Percentiles rank a stretch among this genome's conserved stretches.
phyloP scores from a whole-genome alignment of 1,140 invertebrate species.

The Harpegnathos saltator region DNA sequence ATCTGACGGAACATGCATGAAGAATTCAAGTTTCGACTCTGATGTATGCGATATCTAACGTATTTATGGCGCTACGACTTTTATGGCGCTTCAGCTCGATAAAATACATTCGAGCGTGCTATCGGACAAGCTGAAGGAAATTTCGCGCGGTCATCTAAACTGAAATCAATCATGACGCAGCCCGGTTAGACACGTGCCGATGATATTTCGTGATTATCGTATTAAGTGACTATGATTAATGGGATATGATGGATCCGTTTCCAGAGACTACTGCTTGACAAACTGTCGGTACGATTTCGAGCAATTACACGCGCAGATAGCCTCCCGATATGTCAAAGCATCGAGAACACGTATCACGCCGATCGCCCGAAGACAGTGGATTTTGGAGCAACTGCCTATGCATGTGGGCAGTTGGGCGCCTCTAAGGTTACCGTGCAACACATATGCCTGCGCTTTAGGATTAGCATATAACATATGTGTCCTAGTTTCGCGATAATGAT shows the following conservation, averaged over 20 bases:
- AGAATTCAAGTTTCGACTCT: too few relatives aligned
- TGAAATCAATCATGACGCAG: slow-evolving; percentile 40
- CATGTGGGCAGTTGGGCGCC: neutral
- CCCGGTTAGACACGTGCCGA: slow-evolving; percentile 25
- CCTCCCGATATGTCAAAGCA: slow-evolving; percentile 53
- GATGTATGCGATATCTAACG: too few relatives aligned
- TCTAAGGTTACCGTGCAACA: slow-evolving; percentile 16
- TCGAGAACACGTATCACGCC: slow-evolving; percentile 47
- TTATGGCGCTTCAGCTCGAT: too few relatives aligned
- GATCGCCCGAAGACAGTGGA: slow-evolving; percentile 44
- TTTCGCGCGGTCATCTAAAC: slow-evolving; percentile 12
- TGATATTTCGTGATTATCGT: slow-evolving; percentile 59
- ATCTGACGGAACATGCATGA: too few relatives aligned
- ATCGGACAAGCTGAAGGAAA: slow-evolving; percentile 13
- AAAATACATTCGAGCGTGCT: neutral
- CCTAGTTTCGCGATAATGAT: slow-evolving; percentile 48
- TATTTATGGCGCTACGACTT: too few relatives aligned
- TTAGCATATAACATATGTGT: slow-evolving; percentile 55
- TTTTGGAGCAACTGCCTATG: slow-evolving; percentile 25
- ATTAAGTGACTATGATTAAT: slow-evolving; percentile 60
- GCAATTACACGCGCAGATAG: slow-evolving; percentile 45
- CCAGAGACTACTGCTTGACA: slow-evolving; percentile 48
- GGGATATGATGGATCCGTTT: slow-evolving; percentile 56
- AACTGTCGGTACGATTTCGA: slow-evolving; percentile 56
- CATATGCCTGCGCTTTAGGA: slow-evolving; percentile 1